Evolutionary conservation across 2,113 vertebrate species (phyloP).

Genomic region (Puma concolor): DNA sequence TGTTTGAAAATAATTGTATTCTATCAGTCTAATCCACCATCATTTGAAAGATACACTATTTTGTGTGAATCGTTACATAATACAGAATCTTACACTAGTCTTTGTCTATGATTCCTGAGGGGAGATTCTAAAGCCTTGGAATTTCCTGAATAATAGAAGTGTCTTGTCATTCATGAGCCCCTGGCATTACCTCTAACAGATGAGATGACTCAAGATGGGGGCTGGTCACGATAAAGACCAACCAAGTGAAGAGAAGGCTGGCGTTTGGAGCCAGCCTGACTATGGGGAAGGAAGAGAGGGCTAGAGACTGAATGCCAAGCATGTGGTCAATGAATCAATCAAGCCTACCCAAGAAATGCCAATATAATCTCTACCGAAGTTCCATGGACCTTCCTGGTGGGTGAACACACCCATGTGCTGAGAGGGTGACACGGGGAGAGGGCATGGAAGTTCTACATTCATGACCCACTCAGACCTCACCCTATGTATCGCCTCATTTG

Average conservation of each 20-base stretch:
- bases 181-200: not conserved
- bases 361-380: not conserved
- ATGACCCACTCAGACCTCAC: not conserved
- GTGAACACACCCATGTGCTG: not conserved
- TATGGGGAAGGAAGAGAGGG: not conserved
- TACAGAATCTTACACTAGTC: not conserved
- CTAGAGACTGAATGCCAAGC: not conserved
- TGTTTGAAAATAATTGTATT: conserved; percentile 15
- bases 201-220: not conserved
- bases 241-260: not conserved
- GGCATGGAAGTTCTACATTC: not conserved
- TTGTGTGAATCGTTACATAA: not conserved
- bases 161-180: not conserved
- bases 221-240: not conserved
- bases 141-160: not conserved
- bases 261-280: not conserved
- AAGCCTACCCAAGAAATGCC: not conserved
- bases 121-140: not conserved
- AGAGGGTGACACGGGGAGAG: not conserved
- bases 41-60: not conserved
- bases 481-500: not conserved
- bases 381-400: not conserved
- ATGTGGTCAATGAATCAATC: not conserved
- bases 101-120: not conserved
- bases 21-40: not conserved